Evolutionary conservation across 2,113 vertebrate genomes (phyloP), one percentile per base, ranked within the genome.

Genomic region (Pantherophis guttatus): DNA sequence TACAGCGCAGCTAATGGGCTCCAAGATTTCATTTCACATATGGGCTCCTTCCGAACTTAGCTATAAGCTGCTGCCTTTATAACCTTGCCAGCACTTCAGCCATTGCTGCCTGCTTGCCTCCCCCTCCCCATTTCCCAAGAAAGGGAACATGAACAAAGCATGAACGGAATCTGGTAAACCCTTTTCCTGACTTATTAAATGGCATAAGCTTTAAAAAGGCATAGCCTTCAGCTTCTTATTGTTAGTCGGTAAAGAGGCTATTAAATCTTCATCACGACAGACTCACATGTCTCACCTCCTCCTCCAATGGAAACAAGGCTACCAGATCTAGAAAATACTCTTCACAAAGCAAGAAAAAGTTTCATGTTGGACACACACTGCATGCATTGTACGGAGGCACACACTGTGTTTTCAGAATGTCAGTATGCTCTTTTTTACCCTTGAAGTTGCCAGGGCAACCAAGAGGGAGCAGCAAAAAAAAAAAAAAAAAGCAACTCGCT

Each of bases 351-450:
- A 89, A 48, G 87, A 53, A 19, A 95, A 96, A 93, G 94, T 89
- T 95, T 0, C 93, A 90, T 39, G 57, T 91, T 87, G 91, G 88
- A 89, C 88, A 93, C 0, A 94, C 94, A 90, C 93, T 95, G 93
- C 85, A 58, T 81, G 93, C 26, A 90, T 92, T 97, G 92, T 87
- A 94, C 87, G 93, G 87, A 88, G 62, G 33, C 52, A 92, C 91
- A 62, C 26, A 4, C 86, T 87, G 90, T 91, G 86, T 95, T 97
- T 95, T 96, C 94, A 55, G 13, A 94, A 97, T 95, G 96, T 95
- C 93, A 95, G 92, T 95, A 88, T 93, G 92, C 94, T 96, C 92
- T 88, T 96, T 48, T 97, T 97, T 96, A 92, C 88, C 88, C 88
- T 93, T 90, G 88, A 86, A 65, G 89, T 93, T 90, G 88, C 92